phyloP scores from a whole-genome alignment of 2,797 vertebrate genomes.

The Sebastes vulpes region DNA sequence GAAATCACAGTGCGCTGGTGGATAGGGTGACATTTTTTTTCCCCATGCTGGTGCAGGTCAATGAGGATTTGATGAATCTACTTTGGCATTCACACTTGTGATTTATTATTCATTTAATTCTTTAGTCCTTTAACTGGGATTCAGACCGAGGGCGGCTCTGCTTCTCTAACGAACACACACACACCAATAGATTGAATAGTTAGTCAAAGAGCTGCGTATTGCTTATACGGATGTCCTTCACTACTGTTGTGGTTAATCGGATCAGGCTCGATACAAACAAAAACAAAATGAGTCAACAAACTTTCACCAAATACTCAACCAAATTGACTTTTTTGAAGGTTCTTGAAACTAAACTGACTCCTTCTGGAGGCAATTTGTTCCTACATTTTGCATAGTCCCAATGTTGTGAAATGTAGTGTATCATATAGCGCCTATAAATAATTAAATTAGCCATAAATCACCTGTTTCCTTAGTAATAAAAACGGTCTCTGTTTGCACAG shows the following conservation, averaged over 20 bases:
- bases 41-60: slow-evolving; percentile 35
- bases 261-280: background rate
- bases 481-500: background rate
- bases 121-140: slow-evolving; percentile 22
- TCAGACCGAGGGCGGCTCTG: slow-evolving; percentile 11
- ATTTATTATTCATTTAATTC: slow-evolving; percentile 69
- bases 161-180: background rate
- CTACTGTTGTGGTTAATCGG: background rate
- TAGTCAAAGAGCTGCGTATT: slow-evolving; percentile 11
- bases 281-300: background rate
- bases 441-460: background rate
- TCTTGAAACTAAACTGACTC: background rate
- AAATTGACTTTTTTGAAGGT: background rate
- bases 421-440: too few relatives aligned
- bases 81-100: slow-evolving; percentile 51
- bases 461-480: background rate
- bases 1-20: slow-evolving; percentile 31
- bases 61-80: slow-evolving; percentile 60
- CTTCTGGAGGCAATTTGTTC: background rate
- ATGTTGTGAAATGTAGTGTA: too few relatives aligned
- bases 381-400: background rate
- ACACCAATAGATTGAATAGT: background rate
- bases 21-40: slow-evolving; percentile 19
- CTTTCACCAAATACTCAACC: background rate
- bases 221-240: background rate